A percentile compares a stretch with the other conserved stretches of the same genome.
Evolutionary conservation across 2,113 vertebrate species (phyloP).

Genomic region (Scomber scombrus): DNA sequence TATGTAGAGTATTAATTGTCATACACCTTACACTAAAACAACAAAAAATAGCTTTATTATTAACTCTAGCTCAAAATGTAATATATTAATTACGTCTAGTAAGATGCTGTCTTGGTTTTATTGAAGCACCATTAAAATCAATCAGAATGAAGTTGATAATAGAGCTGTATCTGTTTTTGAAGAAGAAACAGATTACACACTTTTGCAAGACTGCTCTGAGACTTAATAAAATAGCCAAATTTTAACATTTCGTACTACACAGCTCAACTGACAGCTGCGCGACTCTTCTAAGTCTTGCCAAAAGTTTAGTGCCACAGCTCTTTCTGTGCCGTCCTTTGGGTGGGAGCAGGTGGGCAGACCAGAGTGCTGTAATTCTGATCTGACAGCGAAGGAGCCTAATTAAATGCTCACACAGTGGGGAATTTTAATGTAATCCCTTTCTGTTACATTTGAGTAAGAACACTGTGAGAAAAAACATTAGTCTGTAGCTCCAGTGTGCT

Average conservation of each 20-base stretch:
- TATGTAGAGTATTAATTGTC: not conserved
- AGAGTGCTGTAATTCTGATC: conserved; percentile 41
- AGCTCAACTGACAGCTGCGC: not conserved
- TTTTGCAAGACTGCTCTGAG: not conserved
- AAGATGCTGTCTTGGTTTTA: not conserved
- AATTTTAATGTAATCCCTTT: conserved; percentile 37
- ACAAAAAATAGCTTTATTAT: not conserved
- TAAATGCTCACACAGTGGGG: conserved; percentile 31
- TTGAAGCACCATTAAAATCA: not conserved
- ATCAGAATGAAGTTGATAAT: conserved; percentile 3
- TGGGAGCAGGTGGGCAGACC: conserved; percentile 67
- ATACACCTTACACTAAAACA: not conserved
- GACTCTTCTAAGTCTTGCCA: conserved; percentile 25
- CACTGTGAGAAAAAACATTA: not conserved
- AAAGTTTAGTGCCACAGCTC: not conserved
- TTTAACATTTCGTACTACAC: not conserved
- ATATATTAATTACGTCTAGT: not conserved
- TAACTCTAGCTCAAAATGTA: not conserved
- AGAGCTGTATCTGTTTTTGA: not conserved
- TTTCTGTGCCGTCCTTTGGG: conserved; percentile 8
- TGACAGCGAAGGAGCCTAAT: conserved; percentile 43
- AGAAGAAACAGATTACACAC: not conserved
- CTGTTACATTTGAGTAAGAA: conserved; percentile 39
- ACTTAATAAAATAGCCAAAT: conserved; percentile 16
- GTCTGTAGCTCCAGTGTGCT: not conserved